Conservation (phyloP, 2,113 vertebrate genomes). For the Pluvianellus socialis region DNA sequence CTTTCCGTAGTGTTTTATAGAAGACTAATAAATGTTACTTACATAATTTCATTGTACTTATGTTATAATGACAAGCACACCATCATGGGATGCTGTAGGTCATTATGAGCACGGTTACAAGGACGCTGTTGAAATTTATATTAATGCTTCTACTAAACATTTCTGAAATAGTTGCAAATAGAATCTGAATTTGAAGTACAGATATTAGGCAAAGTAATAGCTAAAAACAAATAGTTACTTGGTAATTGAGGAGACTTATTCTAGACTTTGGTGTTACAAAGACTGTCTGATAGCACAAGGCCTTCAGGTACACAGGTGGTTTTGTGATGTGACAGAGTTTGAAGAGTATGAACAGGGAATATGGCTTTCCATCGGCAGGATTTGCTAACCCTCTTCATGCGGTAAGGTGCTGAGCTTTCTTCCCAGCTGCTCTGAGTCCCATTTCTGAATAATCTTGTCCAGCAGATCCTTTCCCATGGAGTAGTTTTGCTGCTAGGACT, state of each 20-base stretch:
- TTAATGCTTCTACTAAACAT: not conserved
- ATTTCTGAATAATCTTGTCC: not conserved
- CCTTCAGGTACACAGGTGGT: not conserved
- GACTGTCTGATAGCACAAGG: not conserved
- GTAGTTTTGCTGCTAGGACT: not conserved
- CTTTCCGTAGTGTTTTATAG: not conserved
- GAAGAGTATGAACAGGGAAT: not conserved
- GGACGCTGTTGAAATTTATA: not conserved
- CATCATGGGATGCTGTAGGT: not conserved
- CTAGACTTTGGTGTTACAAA: not conserved
- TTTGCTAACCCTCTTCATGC: not conserved
- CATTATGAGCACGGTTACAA: not conserved
- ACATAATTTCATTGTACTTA: not conserved
- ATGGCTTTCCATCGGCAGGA: not conserved
- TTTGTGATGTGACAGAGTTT: not conserved
- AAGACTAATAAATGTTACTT: not conserved
- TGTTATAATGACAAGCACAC: not conserved
- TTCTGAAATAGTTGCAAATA: not conserved
- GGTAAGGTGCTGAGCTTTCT: not conserved
- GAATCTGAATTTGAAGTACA: not conserved
- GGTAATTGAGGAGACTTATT: not conserved
- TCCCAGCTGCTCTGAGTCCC: not conserved
- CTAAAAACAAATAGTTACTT: not conserved
- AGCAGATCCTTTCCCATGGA: not conserved
- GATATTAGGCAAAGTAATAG: not conserved